These are phyloP conservation scores for Cephus pygmeus DNA, from an alignment of 2,888 invertebrate genomes.

Conservation along the genomic window DNA sequence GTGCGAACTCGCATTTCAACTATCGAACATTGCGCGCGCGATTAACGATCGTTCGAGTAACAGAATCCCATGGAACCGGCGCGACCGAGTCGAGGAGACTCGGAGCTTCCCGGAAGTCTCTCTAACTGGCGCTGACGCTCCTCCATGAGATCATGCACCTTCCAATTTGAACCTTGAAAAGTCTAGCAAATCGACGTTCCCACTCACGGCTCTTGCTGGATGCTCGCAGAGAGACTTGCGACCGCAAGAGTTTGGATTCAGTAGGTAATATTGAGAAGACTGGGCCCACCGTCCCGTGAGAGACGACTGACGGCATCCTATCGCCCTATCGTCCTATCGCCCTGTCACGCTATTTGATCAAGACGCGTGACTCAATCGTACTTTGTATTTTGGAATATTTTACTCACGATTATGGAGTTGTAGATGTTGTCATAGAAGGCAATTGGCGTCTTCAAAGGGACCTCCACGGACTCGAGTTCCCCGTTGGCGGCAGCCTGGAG, in stretches of 20 bases:
- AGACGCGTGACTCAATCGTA: neutral
- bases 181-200: neutral
- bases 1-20: too few relatives aligned
- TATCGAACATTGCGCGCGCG: constrained; percentile 9
- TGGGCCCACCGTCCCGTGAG: neutral
- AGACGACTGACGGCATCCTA: too few relatives aligned
- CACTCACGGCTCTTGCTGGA: neutral
- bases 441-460: constrained; percentile 77
- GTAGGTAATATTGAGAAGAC: neutral
- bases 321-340: too few relatives aligned
- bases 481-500: constrained; percentile 49
- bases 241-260: neutral
- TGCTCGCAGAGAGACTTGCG: neutral
- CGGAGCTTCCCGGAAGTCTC: neutral
- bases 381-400: neutral
- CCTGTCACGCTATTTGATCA: neutral
- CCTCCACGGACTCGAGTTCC: constrained; percentile 68
- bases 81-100: neutral
- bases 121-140: constrained; percentile 19
- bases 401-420: constrained; percentile 85
- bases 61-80: neutral
- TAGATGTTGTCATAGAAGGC: constrained; percentile 83
- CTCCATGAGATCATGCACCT: constrained; percentile 42
- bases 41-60: constrained; percentile 27
- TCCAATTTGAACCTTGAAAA: neutral